Evolutionary conservation across 1,140 invertebrate species (phyloP).

Genomic region (Spodoptera frugiperda): DNA sequence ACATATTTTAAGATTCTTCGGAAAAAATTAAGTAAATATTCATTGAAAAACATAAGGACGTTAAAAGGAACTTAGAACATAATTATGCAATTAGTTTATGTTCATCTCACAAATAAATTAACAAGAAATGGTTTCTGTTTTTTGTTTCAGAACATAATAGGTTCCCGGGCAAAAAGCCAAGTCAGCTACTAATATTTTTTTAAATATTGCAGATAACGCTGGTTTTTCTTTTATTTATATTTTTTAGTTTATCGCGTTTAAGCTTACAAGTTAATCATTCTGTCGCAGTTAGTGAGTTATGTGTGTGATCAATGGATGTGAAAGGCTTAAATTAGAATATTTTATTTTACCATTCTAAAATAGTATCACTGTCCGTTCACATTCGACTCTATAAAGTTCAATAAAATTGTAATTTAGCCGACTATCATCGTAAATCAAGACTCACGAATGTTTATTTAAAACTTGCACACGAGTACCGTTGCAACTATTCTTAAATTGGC

Average conservation of each 20-base stretch:
- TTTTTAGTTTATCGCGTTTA: conserved; percentile 23
- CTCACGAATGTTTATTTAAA: conserved; percentile 23
- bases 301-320: not conserved
- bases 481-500: conserved; percentile 41
- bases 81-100: conserved; percentile 35
- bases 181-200: conserved; percentile 60
- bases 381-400: not conserved
- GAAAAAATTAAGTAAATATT: too few relatives aligned
- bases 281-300: conserved; percentile 14
- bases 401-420: not conserved
- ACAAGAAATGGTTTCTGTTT: conserved; percentile 54
- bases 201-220: conserved; percentile 54
- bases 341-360: too few relatives aligned
- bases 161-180: conserved; percentile 64
- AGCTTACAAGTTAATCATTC: conserved; percentile 33
- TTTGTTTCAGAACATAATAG: conserved; percentile 52
- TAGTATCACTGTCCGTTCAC: too few relatives aligned
- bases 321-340: not conserved
- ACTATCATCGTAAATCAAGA: conserved; percentile 6
- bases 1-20: too few relatives aligned
- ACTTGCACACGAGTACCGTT: conserved; percentile 11
- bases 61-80: not conserved
- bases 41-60: not conserved
- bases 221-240: conserved; percentile 53
- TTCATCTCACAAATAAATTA: conserved; percentile 59